Percentiles rank a stretch among this genome's conserved stretches.
Conservation (phyloP, 2,113 vertebrate genomes). For the Trinectes maculatus region DNA sequence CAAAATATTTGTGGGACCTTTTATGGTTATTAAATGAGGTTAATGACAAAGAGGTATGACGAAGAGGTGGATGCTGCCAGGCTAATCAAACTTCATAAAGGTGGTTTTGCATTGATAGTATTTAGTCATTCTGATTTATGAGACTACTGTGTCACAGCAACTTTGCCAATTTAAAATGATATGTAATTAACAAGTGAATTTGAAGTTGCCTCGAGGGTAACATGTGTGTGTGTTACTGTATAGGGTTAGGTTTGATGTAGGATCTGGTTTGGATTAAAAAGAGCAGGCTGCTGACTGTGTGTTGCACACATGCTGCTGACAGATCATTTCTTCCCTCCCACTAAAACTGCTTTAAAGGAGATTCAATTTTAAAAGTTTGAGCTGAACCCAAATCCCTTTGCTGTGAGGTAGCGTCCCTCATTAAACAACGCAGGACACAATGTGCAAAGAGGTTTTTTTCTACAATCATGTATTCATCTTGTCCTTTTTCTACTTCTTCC, state of each 20-base stretch:
- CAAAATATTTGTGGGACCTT: slow-evolving; percentile 8
- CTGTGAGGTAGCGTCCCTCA: neutral
- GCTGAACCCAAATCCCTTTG: neutral
- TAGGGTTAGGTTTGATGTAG: neutral
- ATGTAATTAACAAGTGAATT: neutral
- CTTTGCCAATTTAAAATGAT: neutral
- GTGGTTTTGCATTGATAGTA: neutral
- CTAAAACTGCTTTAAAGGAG: neutral
- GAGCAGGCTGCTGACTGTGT: neutral
- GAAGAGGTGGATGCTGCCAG: neutral
- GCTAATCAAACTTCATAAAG: neutral
- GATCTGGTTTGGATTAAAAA: slow-evolving; percentile 30
- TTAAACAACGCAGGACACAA: neutral
- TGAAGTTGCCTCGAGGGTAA: neutral
- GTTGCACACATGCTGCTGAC: slow-evolving; percentile 10
- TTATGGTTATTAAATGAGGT: too few species aligned
- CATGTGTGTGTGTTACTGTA: neutral
- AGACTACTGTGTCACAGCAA: neutral
- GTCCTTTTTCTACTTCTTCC: neutral
- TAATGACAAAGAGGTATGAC: too few species aligned
- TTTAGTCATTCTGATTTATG: neutral
- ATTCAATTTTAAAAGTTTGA: slow-evolving; percentile 22
- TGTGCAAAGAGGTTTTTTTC: too few species aligned
- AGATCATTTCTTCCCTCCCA: slow-evolving; percentile 3
- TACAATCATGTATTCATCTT: too few species aligned